Base-by-base conservation (phyloP, 2,113 vertebrate genomes). In the Penelope pileata region DNA sequence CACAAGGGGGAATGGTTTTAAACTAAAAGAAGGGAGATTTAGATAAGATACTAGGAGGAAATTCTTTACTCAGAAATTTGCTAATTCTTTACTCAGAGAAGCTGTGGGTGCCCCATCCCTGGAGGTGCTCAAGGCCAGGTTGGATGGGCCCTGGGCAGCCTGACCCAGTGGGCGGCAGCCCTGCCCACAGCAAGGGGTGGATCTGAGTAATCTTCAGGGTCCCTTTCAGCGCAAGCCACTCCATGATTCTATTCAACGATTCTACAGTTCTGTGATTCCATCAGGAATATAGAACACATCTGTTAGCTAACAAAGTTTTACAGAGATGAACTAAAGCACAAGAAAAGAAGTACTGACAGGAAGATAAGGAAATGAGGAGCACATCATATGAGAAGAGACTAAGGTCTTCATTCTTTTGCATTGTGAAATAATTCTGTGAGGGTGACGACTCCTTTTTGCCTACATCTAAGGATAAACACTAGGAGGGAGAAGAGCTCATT, bases 401-500 rank as follows among this genome's bases (percentile, higher is more conserved):
- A 88, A 83, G 32, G 66, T 58, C 43, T 86, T 69, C 32, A 53
- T 76, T 83, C 63, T 69, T 88, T 58, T 91, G 42, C 45, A 36
- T 36, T 74, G n/a, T 26, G 79, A 81, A 88, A 74, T 74, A 70
- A n/a, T 80, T 78, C 76, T 78, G 47, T 45, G 34, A 93, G 54
- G 23, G 27, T 53, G 59, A 58, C 50, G 72, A 81, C 64, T 83
- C 63, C 62, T 86, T 83, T 92, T 77, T 94, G n/a, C 32, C 89
- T 90, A 63, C 64, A 67, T 92, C 63, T 92, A 64, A 92, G 42
- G 76, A 54, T 36, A 92, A 94, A 88, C 83, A 86, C 68, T 38
- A 50, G 73, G 83, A 93, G 68, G 36, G n/a, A 91, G 45, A 88
- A 88, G 53, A 91, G 73, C 69, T 92, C 59, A 78, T 86, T 74